phyloP scores from a whole-genome alignment of 2,113 vertebrate species.

The Nannospalax galili region DNA sequence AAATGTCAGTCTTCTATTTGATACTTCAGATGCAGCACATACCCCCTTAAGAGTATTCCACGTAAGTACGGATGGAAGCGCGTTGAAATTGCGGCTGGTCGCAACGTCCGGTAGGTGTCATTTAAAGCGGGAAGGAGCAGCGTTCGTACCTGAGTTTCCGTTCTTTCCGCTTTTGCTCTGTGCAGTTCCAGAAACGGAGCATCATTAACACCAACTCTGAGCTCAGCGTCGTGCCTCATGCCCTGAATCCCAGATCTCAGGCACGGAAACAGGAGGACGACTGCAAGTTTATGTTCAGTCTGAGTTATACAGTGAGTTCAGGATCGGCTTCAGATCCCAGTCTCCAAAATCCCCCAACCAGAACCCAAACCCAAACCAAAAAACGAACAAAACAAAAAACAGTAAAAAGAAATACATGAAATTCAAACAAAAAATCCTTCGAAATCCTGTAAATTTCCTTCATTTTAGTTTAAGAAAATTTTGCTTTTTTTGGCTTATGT shows the following conservation, averaged over 20 bases:
- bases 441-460: no score
- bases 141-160: not conserved
- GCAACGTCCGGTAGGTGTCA: no score
- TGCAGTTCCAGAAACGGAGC: not conserved
- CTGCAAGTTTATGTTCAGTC: no score
- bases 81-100: no score
- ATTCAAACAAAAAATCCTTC: no score
- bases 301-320: not conserved
- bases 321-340: not conserved
- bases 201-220: not conserved
- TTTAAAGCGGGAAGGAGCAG: not conserved
- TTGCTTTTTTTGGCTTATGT: no score
- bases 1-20: no score
- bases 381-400: not conserved
- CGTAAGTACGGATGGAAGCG: no score
- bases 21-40: not conserved
- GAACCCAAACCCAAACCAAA: not conserved
- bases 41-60: not conserved
- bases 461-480: no score
- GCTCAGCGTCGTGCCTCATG: no score
- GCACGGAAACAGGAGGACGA: not conserved
- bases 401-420: no score
- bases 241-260: no score
- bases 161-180: not conserved
- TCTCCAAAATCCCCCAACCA: not conserved